Evolutionary conservation across 2,888 invertebrate genomes (phyloP).

Genomic region (Parnassius mnemosyne): DNA sequence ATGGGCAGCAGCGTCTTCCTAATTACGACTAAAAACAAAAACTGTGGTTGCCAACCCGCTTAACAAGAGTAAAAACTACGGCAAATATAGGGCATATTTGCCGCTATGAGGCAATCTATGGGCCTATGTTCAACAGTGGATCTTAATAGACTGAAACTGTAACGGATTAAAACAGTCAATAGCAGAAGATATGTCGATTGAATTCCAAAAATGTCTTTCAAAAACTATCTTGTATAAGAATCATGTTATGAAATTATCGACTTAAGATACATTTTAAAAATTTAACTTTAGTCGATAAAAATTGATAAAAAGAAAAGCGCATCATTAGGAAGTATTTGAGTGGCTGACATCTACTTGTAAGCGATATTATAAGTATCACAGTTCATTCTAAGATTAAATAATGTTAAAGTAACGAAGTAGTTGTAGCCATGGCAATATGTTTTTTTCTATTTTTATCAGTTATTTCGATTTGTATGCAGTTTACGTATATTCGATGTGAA

Average conservation of each 20-base stretch:
- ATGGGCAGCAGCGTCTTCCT: too few species aligned
- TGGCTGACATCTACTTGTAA: constrained; percentile 21
- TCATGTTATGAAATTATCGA: too few species aligned
- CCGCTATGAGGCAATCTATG: too few species aligned
- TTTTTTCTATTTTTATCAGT: not conserved
- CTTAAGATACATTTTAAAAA: not conserved
- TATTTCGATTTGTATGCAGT: constrained; percentile 6
- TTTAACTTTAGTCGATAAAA: constrained; percentile 15
- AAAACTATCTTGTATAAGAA: too few species aligned
- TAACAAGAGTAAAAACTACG: too few species aligned
- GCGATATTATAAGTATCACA: constrained; percentile 19
- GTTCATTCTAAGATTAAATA: constrained; percentile 3
- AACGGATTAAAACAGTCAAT: too few species aligned
- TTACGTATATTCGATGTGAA: constrained; percentile 8
- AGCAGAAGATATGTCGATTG: not conserved
- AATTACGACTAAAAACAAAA: too few species aligned
- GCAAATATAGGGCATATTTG: too few species aligned
- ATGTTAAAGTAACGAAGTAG: constrained; percentile 10
- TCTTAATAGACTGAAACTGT: too few species aligned
- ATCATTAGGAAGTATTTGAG: constrained; percentile 15
- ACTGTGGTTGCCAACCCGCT: too few species aligned
- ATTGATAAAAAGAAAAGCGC: not conserved
- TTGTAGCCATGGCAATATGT: not conserved
- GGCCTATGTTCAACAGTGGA: too few species aligned
- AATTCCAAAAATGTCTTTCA: too few species aligned